phyloP scores from a whole-genome alignment of 2,113 vertebrate species.

The Indicator maculatus region DNA sequence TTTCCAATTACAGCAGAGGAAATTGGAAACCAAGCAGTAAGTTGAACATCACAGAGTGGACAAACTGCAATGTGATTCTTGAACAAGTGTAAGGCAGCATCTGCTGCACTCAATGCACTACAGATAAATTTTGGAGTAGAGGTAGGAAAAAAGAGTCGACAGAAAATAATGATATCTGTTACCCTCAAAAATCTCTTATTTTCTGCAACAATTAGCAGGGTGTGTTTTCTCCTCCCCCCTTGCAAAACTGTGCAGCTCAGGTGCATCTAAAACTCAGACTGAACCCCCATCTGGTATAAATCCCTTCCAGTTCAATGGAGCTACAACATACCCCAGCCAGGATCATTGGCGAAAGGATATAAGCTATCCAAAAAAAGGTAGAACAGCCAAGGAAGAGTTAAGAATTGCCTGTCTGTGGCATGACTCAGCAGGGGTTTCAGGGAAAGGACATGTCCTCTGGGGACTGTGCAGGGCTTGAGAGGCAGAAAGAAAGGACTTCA shows the following conservation, averaged over 20 bases:
- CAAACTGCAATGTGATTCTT: neutral
- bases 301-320: neutral
- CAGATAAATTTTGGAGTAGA: neutral
- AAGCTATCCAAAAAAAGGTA: neutral
- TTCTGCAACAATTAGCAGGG: neutral
- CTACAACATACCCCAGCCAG: accelerated
- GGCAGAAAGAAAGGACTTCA: neutral
- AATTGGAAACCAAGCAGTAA: constrained; percentile 4
- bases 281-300: neutral
- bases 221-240: neutral
- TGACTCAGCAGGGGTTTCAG: neutral
- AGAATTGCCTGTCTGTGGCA: neutral
- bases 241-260: neutral
- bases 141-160: neutral
- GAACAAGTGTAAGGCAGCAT: neutral
- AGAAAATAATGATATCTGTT: neutral
- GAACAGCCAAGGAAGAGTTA: neutral
- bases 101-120: neutral
- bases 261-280: neutral
- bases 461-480: neutral
- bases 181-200: neutral
- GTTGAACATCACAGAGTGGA: neutral
- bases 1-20: constrained; percentile 3
- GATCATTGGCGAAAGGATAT: neutral
- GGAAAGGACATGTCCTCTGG: neutral